A percentile compares a stretch with the other conserved stretches of the same genome.
Conservation (phyloP, 2,888 invertebrate genomes). For the Odontothrips loti region DNA sequence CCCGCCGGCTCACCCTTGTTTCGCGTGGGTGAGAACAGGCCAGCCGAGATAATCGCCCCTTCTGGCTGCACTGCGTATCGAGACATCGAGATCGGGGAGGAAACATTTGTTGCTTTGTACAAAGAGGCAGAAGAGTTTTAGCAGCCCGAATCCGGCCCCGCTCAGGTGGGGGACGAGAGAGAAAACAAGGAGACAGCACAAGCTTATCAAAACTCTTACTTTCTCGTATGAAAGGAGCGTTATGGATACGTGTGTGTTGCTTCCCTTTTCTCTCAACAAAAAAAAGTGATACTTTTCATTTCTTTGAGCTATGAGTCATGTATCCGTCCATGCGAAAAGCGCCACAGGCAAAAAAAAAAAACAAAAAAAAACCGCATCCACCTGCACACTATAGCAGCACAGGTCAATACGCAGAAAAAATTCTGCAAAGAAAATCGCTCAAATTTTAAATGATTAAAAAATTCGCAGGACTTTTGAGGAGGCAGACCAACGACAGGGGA, state of each 20-base stretch:
- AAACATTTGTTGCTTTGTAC: background rate
- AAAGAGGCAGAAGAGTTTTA: background rate
- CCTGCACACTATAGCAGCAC: no score
- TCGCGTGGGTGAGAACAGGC: background rate
- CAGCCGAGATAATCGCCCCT: background rate
- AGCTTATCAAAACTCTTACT: conserved; percentile 23
- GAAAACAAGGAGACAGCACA: background rate
- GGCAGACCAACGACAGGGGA: no score
- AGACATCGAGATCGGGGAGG: background rate
- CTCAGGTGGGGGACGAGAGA: background rate
- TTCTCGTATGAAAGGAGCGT: background rate
- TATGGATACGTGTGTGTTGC: background rate
- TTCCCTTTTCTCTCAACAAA: background rate
- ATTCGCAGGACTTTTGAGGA: no score
- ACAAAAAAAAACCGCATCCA: no score
- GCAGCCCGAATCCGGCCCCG: background rate
- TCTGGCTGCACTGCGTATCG: background rate
- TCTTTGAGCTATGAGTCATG: no score
- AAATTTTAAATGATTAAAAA: no score
- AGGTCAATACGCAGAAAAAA: no score
- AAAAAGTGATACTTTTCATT: background rate
- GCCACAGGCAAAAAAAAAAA: no score
- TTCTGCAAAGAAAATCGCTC: no score
- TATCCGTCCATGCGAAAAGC: no score
- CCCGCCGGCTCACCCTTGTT: no score